Conservation (phyloP, 2,797 vertebrate species). For the Gallinago nigripennis region DNA sequence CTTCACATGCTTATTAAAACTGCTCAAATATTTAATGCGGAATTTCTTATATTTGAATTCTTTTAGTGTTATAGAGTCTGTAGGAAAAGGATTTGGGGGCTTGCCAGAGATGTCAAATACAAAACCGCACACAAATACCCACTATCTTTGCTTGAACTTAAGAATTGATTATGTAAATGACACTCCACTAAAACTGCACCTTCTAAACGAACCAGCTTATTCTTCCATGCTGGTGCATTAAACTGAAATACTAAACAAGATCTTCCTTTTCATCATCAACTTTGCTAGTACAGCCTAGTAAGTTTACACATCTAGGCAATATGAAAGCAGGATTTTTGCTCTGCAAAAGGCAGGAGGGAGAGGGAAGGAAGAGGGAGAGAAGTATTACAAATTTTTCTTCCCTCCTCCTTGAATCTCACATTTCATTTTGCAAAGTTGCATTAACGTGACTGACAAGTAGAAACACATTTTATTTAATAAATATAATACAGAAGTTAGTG, state of each 20-base stretch:
- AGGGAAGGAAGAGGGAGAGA: not conserved
- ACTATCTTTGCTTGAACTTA: not conserved
- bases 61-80: not conserved
- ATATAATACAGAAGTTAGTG: not conserved
- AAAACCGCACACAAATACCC: not conserved
- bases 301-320: not conserved
- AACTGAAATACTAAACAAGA: not conserved
- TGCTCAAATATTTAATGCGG: not conserved
- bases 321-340: not conserved
- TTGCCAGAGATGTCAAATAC: not conserved
- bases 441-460: not conserved
- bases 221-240: not conserved
- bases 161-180: not conserved
- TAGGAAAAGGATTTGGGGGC: not conserved
- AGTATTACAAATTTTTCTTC: not conserved
- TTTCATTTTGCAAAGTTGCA: not conserved
- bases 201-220: not conserved
- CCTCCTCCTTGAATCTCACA: not conserved
- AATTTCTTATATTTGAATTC: not conserved
- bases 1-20: not conserved
- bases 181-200: not conserved
- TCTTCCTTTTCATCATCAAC: not conserved
- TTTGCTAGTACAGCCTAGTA: not conserved
- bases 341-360: not conserved
- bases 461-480: not conserved